phyloP scores from a whole-genome alignment of 1,140 invertebrate genomes.

The Triops cancriformis region DNA sequence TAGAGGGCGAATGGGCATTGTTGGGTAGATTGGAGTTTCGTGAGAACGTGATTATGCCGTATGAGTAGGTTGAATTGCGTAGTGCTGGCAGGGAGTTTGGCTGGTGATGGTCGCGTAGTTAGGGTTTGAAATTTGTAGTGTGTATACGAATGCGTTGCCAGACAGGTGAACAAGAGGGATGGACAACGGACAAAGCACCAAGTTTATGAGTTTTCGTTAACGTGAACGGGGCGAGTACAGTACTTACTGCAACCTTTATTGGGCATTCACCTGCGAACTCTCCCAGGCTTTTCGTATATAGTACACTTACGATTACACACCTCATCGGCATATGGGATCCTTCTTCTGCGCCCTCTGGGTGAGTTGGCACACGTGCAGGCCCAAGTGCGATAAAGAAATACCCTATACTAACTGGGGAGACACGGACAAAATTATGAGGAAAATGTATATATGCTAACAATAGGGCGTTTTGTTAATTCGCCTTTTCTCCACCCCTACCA shows the following conservation, averaged over 20 bases:
- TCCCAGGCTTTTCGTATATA: background rate
- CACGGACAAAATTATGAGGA: background rate
- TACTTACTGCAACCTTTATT: background rate
- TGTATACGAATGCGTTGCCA: background rate
- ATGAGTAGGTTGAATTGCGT: too few relatives aligned
- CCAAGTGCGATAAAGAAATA: background rate
- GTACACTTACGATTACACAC: background rate
- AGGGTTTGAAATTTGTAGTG: too few relatives aligned
- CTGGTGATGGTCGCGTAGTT: too few relatives aligned
- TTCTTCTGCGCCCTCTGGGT: background rate
- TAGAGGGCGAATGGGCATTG: too few relatives aligned
- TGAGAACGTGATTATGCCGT: too few relatives aligned
- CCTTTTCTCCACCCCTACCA: background rate
- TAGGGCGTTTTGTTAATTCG: background rate
- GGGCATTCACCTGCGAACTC: background rate
- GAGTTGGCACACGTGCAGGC: background rate
- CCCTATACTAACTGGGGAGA: background rate
- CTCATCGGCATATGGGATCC: background rate
- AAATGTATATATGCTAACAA: background rate
- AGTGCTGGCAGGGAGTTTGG: too few relatives aligned
- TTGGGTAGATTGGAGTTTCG: too few relatives aligned
- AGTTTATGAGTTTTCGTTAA: slow-evolving; percentile 1
- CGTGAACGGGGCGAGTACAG: background rate
- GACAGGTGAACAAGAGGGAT: background rate
- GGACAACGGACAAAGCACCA: background rate